Evolutionary conservation across 2,797 vertebrate species (phyloP).

Genomic region (Chloroceryle inda): DNA sequence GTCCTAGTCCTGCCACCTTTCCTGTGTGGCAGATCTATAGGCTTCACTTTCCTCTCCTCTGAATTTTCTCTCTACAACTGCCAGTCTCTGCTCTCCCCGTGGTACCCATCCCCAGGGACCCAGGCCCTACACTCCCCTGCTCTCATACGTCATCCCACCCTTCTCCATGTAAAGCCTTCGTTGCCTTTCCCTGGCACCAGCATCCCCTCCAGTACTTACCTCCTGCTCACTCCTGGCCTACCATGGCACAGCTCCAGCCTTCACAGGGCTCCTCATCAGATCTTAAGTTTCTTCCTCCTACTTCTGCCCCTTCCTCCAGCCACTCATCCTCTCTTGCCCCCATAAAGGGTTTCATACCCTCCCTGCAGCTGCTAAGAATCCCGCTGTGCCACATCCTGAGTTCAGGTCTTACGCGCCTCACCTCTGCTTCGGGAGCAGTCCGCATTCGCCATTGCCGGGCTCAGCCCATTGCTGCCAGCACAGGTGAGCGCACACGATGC

Average conservation of each 20-base stretch:
- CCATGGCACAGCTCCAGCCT: background rate
- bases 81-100: background rate
- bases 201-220: background rate
- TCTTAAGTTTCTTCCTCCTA: accelerated
- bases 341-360: background rate
- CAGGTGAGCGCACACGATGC: accelerated
- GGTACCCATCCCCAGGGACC: accelerated
- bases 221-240: background rate
- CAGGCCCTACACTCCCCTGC: background rate
- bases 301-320: background rate
- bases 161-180: background rate
- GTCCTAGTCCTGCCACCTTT: background rate
- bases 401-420: background rate
- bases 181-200: background rate
- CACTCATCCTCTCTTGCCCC: background rate
- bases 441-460: background rate
- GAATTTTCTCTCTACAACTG: background rate
- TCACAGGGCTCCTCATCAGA: background rate
- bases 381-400: background rate
- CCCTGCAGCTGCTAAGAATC: background rate
- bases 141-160: background rate
- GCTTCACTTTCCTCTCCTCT: background rate
- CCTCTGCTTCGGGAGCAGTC: background rate
- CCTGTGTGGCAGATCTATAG: background rate
- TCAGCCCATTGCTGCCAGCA: background rate